phyloP scores from a whole-genome alignment of 2,797 vertebrate genomes.

The Siniperca undulata region DNA sequence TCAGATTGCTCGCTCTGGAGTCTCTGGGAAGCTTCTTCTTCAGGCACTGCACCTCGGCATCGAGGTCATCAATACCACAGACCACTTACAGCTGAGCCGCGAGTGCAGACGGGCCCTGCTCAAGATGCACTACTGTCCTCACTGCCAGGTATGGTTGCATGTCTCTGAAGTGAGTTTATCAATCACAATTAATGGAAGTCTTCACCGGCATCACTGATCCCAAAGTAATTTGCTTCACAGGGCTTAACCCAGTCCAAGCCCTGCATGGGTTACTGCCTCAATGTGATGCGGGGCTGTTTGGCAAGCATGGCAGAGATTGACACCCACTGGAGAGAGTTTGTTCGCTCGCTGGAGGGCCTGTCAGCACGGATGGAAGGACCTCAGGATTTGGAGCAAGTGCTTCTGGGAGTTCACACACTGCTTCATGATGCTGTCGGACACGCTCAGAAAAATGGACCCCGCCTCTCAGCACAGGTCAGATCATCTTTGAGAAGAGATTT shows the following conservation, averaged over 20 bases:
- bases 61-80: conserved; percentile 94
- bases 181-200: conserved; percentile 44
- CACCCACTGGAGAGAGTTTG: conserved; percentile 88
- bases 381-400: conserved; percentile 85
- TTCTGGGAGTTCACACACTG: conserved; percentile 86
- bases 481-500: conserved; percentile 17
- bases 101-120: conserved; percentile 89
- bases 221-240: conserved; percentile 61
- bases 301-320: conserved; percentile 91
- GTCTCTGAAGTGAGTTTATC: conserved; percentile 32
- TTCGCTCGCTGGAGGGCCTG: conserved; percentile 89
- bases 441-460: conserved; percentile 77
- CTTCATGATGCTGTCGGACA: conserved; percentile 86
- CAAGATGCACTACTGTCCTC: conserved; percentile 90
- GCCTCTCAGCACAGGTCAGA: conserved; percentile 86
- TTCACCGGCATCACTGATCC: conserved; percentile 44
- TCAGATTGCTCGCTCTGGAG: conserved; percentile 84
- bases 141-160: conserved; percentile 84
- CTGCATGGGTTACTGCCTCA: conserved; percentile 95
- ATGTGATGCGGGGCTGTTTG: conserved; percentile 90
- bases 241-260: conserved; percentile 87
- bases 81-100: conserved; percentile 88
- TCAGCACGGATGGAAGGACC: conserved; percentile 84
- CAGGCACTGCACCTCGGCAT: conserved; percentile 92
- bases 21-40: conserved; percentile 86